These are phyloP conservation scores for Pachyuromys duprasi DNA, from an alignment of 2,797 vertebrate species.

Conservation along the genomic window DNA sequence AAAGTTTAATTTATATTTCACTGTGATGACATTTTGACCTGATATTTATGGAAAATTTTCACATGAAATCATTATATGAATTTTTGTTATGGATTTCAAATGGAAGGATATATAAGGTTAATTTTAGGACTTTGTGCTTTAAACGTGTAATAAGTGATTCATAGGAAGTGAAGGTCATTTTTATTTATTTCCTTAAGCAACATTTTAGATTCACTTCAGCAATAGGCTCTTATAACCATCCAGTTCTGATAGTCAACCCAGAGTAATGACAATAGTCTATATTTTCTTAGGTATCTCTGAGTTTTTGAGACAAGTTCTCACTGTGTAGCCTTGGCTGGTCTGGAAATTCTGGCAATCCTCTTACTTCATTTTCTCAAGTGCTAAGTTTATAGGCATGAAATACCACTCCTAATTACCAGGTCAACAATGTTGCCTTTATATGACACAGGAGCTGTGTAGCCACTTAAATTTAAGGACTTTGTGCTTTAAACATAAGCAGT, in stretches of 20 bases:
- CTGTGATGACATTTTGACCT: not conserved
- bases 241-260: no score
- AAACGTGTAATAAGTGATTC: conserved; percentile 26
- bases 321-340: no score
- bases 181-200: conserved; percentile 61
- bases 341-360: not conserved
- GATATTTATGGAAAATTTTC: conserved; percentile 8
- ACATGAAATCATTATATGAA: not conserved
- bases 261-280: no score
- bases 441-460: not conserved
- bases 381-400: not conserved
- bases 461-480: not conserved
- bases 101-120: not conserved
- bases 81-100: conserved; percentile 44
- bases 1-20: conserved; percentile 45
- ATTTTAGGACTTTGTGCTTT: not conserved
- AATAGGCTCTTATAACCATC: no score
- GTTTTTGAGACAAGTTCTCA: not conserved
- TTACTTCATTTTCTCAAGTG: not conserved
- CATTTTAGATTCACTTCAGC: not conserved
- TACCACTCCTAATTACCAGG: not conserved
- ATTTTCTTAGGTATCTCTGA: not conserved
- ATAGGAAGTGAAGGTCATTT: conserved; percentile 22
- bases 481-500: not conserved
- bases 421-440: not conserved